Evolutionary conservation across 2,113 vertebrate genomes (phyloP).

Genomic region (Albula goreensis): DNA sequence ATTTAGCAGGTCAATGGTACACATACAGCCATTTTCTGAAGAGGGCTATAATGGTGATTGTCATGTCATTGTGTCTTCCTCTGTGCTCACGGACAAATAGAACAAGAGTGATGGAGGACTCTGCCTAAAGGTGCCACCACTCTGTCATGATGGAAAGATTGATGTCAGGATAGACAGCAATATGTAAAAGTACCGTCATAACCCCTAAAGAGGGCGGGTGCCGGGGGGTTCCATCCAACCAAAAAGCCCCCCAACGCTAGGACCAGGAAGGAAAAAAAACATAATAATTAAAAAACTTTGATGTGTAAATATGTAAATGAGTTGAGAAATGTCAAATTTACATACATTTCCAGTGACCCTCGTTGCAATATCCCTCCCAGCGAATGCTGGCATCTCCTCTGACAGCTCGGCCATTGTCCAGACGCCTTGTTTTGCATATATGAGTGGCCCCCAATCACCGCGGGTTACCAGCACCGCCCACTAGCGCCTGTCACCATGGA

Average conservation of each 20-base stretch:
- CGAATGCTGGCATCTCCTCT: slow-evolving; percentile 78
- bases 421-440: slow-evolving; percentile 83
- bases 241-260: slow-evolving; percentile 13
- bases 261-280: not conserved
- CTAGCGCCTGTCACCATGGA: slow-evolving; percentile 78
- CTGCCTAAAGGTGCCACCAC: not conserved
- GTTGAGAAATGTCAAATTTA: slow-evolving; percentile 96
- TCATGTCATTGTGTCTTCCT: not conserved
- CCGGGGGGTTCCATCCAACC: not conserved
- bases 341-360: slow-evolving; percentile 90
- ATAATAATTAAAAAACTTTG: slow-evolving; percentile 67
- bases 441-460: slow-evolving; percentile 73
- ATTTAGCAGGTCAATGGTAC: not conserved
- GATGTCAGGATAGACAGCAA: slow-evolving; percentile 21
- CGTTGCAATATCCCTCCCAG: slow-evolving; percentile 80
- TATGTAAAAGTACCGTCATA: slow-evolving; percentile 28
- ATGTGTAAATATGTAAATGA: slow-evolving; percentile 90
- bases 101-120: not conserved
- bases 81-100: not conserved
- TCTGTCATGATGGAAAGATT: slow-evolving; percentile 22
- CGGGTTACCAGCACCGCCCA: slow-evolving; percentile 74
- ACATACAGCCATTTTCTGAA: not conserved
- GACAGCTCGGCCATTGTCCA: slow-evolving; percentile 84
- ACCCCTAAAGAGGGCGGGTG: not conserved
- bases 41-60: not conserved